Conservation (phyloP, 2,113 vertebrate genomes). For the Toxostoma redivivum region DNA sequence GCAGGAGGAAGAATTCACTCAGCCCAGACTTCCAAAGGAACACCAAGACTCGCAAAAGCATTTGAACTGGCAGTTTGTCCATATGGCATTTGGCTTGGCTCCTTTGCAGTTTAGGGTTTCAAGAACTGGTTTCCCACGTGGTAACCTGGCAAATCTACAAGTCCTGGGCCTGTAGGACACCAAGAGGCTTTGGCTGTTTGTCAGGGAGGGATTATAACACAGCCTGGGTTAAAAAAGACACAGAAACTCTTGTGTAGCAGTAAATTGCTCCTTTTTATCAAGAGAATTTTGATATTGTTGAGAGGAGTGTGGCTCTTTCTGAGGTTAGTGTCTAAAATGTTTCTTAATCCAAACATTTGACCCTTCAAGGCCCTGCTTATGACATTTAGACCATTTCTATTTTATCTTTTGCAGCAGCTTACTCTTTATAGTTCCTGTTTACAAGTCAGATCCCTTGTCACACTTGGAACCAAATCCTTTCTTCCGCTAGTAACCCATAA, state of each 20-base stretch:
- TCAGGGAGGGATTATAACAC: neutral
- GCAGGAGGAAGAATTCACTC: neutral
- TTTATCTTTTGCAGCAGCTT: neutral
- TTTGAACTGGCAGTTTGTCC: conserved; percentile 12
- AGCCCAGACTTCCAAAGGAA: conserved; percentile 13
- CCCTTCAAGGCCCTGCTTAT: neutral
- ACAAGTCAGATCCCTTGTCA: neutral
- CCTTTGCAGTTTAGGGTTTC: conserved; percentile 4
- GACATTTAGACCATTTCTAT: neutral
- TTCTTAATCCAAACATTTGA: neutral
- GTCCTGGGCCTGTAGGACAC: neutral
- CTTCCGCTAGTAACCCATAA: neutral
- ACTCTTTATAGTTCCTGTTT: neutral
- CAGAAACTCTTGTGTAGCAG: neutral
- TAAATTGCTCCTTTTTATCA: neutral
- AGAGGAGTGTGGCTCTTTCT: neutral
- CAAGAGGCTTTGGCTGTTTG: neutral
- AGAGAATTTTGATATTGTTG: neutral
- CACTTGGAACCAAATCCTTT: neutral
- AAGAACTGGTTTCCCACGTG: conserved; percentile 31
- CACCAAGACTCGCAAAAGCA: neutral
- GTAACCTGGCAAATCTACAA: conserved; percentile 20
- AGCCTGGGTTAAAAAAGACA: neutral
- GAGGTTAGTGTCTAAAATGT: neutral
- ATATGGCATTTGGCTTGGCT: conserved; percentile 37